These are phyloP conservation scores for Orthosia cruda DNA, from an alignment of 2,888 invertebrate species.

Conservation along the genomic window DNA sequence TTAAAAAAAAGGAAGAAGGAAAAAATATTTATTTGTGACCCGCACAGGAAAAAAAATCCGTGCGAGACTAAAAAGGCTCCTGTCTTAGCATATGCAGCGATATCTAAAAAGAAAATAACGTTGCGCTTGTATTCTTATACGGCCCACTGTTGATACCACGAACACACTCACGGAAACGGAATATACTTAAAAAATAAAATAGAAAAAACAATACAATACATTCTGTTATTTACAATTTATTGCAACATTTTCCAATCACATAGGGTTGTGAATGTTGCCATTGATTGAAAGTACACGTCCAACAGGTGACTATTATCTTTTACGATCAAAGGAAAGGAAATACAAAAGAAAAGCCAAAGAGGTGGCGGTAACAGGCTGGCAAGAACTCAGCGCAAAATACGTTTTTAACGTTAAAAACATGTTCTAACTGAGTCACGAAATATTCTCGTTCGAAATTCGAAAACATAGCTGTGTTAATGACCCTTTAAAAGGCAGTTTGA, in stretches of 20 bases:
- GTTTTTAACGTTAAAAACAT: slow-evolving; percentile 14
- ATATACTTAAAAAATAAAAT: too few relatives aligned
- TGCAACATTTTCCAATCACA: slow-evolving; percentile 4
- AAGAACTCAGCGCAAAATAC: slow-evolving; percentile 18
- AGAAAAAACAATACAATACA: background rate
- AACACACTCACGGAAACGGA: too few relatives aligned
- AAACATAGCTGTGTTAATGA: slow-evolving; percentile 40
- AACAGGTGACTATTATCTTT: slow-evolving; percentile 34
- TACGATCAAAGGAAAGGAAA: slow-evolving; percentile 6
- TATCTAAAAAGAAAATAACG: too few relatives aligned
- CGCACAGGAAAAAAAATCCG: background rate
- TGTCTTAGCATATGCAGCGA: too few relatives aligned
- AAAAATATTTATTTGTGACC: too few relatives aligned
- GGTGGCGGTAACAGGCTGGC: slow-evolving; percentile 11
- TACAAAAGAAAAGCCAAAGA: slow-evolving; percentile 19
- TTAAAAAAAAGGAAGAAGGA: too few relatives aligned
- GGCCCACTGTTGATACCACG: too few relatives aligned
- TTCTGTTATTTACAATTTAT: slow-evolving; percentile 13
- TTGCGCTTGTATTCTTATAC: too few relatives aligned
- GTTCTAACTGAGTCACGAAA: slow-evolving; percentile 45
- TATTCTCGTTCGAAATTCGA: slow-evolving; percentile 43
- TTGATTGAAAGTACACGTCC: background rate
- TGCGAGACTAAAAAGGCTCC: too few relatives aligned
- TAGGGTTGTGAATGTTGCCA: background rate
- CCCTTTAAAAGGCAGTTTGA: slow-evolving; percentile 46